These are phyloP conservation scores for Caenorhabditis virilis DNA, from an alignment of 2,888 invertebrate genomes.

Conservation along the genomic window DNA sequence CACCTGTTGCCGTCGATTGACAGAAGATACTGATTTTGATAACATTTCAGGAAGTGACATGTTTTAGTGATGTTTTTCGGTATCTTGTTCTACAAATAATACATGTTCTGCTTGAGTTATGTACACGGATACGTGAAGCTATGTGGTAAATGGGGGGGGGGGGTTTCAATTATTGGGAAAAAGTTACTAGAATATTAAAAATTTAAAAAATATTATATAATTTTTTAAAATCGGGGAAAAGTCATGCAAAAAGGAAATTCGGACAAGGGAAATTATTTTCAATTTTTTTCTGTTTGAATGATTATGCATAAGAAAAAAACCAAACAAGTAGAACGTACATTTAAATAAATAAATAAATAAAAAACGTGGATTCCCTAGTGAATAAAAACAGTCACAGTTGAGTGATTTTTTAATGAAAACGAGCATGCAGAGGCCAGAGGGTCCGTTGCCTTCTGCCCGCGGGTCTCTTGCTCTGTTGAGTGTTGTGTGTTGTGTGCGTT, in stretches of 20 bases:
- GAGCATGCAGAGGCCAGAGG: not conserved
- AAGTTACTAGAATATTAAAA: no score
- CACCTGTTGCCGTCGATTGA: not conserved
- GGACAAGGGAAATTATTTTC: no score
- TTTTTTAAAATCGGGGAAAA: no score
- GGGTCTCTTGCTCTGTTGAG: slow-evolving; percentile 34
- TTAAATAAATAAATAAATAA: not conserved
- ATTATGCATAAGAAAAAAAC: no score
- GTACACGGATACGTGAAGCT: no score
- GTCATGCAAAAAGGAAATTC: no score
- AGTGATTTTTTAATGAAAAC: slow-evolving; percentile 23
- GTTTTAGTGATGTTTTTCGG: not conserved
- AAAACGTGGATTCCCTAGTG: not conserved
- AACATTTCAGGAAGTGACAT: not conserved
- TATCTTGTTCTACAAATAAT: not conserved
- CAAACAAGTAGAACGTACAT: not conserved
- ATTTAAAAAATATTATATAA: no score
- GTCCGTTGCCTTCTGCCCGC: slow-evolving; percentile 7
- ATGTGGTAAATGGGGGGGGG: no score
- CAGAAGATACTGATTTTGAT: not conserved
- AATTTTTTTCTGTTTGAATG: no score
- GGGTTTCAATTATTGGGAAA: no score
- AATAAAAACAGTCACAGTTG: slow-evolving; percentile 20
- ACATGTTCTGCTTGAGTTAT: no score
- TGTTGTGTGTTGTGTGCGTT: slow-evolving; percentile 35